These are phyloP conservation scores for Leptonema lineaticorne DNA, from an alignment of 1,140 invertebrate genomes.

Conservation along the genomic window DNA sequence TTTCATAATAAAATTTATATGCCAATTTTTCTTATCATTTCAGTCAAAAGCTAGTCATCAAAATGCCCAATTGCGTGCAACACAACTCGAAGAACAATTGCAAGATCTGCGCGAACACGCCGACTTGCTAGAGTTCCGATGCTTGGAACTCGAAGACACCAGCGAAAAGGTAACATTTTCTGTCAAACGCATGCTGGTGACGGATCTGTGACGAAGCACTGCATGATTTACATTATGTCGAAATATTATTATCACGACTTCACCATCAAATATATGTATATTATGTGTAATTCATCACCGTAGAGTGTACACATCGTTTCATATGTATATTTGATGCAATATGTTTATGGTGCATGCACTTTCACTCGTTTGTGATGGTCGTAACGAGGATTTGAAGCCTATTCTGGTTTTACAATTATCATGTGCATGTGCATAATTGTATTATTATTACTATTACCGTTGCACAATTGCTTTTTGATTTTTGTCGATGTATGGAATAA, in stretches of 20 bases:
- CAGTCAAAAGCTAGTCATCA: conserved; percentile 35
- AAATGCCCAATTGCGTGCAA: conserved; percentile 47
- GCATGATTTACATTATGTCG: conserved; percentile 14
- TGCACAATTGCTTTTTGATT: too few relatives aligned
- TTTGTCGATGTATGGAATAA: too few relatives aligned
- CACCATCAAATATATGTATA: not conserved
- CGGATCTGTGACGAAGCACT: conserved; percentile 30
- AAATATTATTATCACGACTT: conserved; percentile 7
- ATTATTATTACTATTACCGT: too few relatives aligned
- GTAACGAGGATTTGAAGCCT: too few relatives aligned
- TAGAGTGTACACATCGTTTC: too few relatives aligned
- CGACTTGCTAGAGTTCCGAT: conserved; percentile 62
- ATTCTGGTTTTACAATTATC: too few relatives aligned
- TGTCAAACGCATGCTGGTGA: conserved; percentile 36
- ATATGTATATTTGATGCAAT: too few relatives aligned
- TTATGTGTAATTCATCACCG: not conserved
- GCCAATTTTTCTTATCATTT: conserved; percentile 21
- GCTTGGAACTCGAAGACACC: conserved; percentile 59
- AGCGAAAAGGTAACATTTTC: conserved; percentile 41
- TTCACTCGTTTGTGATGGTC: too few relatives aligned
- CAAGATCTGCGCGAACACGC: conserved; percentile 60
- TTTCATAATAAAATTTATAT: too few relatives aligned
- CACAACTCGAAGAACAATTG: conserved; percentile 57
- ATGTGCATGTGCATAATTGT: too few relatives aligned
- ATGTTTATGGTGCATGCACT: too few relatives aligned